Evolutionary conservation across 2,113 vertebrate genomes (phyloP).

Genomic region (Ophiodon elongatus): DNA sequence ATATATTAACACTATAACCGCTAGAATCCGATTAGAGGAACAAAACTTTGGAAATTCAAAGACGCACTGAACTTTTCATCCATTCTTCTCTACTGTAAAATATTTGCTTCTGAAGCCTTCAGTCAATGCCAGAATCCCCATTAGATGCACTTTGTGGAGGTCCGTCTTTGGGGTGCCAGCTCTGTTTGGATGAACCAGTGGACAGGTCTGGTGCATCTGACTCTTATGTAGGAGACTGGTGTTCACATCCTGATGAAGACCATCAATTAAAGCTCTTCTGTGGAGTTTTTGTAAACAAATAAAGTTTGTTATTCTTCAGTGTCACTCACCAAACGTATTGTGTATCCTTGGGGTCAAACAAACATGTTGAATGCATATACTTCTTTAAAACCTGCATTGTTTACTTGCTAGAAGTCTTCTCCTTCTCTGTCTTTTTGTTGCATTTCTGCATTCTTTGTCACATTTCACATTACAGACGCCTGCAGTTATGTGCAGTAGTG

Average conservation of each 20-base stretch:
- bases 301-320: slow-evolving; percentile 12
- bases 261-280: not conserved
- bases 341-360: not conserved
- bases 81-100: slow-evolving; percentile 1
- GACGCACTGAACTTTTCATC: not conserved
- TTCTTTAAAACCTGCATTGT: not conserved
- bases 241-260: not conserved
- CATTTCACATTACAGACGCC: not conserved
- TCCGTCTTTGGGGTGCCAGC: not conserved
- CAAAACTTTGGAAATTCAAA: too few relatives aligned
- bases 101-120: not conserved
- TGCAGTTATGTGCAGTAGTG: not conserved
- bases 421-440: not conserved
- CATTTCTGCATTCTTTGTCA: not conserved
- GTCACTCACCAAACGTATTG: not conserved
- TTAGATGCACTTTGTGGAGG: not conserved
- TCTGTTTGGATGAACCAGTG: not conserved
- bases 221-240: not conserved
- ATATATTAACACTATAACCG: not conserved
- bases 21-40: not conserved
- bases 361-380: not conserved
- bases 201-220: not conserved
- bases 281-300: not conserved
- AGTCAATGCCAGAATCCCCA: not conserved
- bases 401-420: not conserved